Percentiles rank a stretch among this genome's conserved stretches.
Evolutionary conservation across 2,113 vertebrate species (phyloP).

Genomic region (Oryzias melastigma): DNA sequence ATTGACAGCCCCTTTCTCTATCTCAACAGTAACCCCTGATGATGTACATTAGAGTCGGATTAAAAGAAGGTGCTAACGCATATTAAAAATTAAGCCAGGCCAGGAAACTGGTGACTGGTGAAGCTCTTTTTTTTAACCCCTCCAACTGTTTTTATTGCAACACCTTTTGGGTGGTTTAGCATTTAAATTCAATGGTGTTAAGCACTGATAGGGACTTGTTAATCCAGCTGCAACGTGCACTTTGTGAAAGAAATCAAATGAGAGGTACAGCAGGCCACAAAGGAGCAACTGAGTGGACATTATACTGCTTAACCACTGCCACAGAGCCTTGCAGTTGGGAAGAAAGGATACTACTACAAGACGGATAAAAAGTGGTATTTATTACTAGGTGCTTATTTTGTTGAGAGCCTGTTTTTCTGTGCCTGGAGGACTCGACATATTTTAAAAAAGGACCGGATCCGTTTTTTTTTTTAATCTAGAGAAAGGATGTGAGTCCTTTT

Average conservation of each 20-base stretch:
- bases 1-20: slow-evolving; percentile 82
- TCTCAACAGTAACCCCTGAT: slow-evolving; percentile 82
- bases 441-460: slow-evolving; percentile 52
- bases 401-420: slow-evolving; percentile 66
- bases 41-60: slow-evolving; percentile 81
- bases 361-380: slow-evolving; percentile 68
- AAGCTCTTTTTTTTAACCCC: slow-evolving; percentile 21
- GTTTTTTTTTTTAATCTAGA: slow-evolving; percentile 48
- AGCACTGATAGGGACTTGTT: slow-evolving; percentile 71
- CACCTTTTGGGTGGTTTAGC: slow-evolving; percentile 48
- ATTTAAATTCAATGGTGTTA: slow-evolving; percentile 72
- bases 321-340: slow-evolving; percentile 32
- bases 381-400: slow-evolving; percentile 70
- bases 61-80: slow-evolving; percentile 79
- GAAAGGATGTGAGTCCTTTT: slow-evolving; percentile 69
- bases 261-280: slow-evolving; percentile 57
- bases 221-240: slow-evolving; percentile 65
- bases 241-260: slow-evolving; percentile 70
- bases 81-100: slow-evolving; percentile 82
- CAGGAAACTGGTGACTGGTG: slow-evolving; percentile 73
- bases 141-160: slow-evolving; percentile 5
- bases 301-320: slow-evolving; percentile 42
- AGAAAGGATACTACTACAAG: slow-evolving; percentile 64
- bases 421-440: slow-evolving; percentile 63
- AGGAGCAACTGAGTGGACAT: slow-evolving; percentile 56